phyloP scores from a whole-genome alignment of 1,140 invertebrate genomes.

The Muscidifurax raptorellus region DNA sequence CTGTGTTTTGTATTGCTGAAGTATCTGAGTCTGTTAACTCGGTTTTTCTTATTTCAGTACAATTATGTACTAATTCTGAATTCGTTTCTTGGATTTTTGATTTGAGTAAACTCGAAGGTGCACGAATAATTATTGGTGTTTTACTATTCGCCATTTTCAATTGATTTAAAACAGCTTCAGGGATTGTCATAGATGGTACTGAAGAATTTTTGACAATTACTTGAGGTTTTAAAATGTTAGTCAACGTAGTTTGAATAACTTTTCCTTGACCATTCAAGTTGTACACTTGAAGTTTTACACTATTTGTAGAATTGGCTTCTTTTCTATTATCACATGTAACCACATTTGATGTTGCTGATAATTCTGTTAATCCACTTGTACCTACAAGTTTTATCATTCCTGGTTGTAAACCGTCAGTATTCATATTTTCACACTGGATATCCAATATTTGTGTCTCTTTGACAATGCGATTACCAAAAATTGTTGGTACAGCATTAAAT shows the following conservation, averaged over 20 bases:
- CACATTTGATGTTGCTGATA: not conserved
- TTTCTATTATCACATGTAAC: not conserved
- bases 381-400: not conserved
- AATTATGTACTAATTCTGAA: no score
- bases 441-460: constrained; percentile 11
- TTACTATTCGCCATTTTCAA: constrained; percentile 28
- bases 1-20: not conserved
- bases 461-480: constrained; percentile 34
- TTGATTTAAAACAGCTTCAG: constrained; percentile 37
- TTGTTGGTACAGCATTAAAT: constrained; percentile 48
- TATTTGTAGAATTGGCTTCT: not conserved
- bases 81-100: not conserved
- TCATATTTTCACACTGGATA: not conserved
- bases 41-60: no score
- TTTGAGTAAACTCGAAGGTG: constrained; percentile 28
- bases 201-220: not conserved
- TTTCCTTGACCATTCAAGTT: constrained; percentile 34
- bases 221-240: constrained; percentile 22
- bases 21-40: not conserved
- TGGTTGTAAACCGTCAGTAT: not conserved
- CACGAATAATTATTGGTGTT: constrained; percentile 41
- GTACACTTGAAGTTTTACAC: constrained; percentile 8
- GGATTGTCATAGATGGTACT: constrained; percentile 15
- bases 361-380: not conserved
- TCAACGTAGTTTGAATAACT: constrained; percentile 17